Conservation (phyloP, 2,888 invertebrate genomes). For the Lithophane ornitopus region DNA sequence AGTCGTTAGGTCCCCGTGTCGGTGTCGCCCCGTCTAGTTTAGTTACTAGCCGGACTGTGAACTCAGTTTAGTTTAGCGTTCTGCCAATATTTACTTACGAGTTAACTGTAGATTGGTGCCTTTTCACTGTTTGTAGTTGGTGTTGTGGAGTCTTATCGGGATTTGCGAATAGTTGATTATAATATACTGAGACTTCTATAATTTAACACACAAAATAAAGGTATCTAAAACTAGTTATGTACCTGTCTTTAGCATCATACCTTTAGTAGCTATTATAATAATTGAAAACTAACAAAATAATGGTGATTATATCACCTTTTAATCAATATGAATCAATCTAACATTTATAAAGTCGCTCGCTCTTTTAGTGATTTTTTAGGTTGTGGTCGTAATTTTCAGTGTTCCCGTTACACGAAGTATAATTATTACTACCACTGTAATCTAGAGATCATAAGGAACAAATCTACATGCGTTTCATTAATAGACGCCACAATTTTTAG, state of each 20-base stretch:
- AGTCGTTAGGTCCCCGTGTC: slow-evolving; percentile 74
- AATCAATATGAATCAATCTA: background rate
- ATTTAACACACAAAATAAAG: background rate
- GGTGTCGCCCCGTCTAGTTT: slow-evolving; percentile 72
- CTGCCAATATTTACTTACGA: slow-evolving; percentile 58
- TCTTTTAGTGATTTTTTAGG: no score
- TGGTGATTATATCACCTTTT: background rate
- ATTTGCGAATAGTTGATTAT: background rate
- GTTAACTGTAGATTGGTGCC: slow-evolving; percentile 44
- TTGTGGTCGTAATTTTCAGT: no score
- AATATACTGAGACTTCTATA: background rate
- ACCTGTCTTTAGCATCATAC: no score
- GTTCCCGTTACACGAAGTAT: no score
- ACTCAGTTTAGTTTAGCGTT: slow-evolving; percentile 68
- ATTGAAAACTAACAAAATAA: background rate
- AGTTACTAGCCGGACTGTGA: slow-evolving; percentile 70
- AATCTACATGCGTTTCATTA: no score
- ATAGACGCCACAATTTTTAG: no score
- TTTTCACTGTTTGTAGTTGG: slow-evolving; percentile 35
- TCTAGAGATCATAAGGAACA: no score
- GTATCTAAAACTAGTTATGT: background rate
- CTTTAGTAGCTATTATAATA: background rate
- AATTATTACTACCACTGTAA: no score
- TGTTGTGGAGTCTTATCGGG: slow-evolving; percentile 7
- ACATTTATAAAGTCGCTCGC: background rate